Conservation (phyloP, 2,888 invertebrate genomes). For the Zhuqinia jingwanae region DNA sequence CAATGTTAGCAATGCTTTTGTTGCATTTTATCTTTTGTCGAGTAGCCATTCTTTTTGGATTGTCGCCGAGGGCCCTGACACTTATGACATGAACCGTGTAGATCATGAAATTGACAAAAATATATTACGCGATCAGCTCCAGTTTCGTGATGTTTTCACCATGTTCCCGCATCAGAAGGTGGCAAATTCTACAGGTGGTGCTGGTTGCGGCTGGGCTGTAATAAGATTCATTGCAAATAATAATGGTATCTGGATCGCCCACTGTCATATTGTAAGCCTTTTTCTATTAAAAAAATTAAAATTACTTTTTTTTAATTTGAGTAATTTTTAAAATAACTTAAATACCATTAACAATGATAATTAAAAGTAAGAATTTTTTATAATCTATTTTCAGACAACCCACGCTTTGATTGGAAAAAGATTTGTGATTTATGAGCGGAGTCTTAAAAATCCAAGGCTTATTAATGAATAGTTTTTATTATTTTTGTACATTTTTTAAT, state of each 20-base stretch:
- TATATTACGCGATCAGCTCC: constrained; percentile 32
- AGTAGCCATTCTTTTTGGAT: constrained; percentile 64
- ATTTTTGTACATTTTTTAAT: not conserved
- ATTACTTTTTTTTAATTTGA: too few species aligned
- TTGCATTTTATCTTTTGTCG: not conserved
- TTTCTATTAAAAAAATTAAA: too few species aligned
- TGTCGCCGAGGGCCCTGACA: constrained; percentile 73
- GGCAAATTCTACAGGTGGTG: constrained; percentile 55
- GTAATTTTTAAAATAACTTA: too few species aligned
- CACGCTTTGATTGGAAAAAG: constrained; percentile 73
- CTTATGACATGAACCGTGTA: constrained; percentile 33
- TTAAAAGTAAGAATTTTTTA: too few species aligned
- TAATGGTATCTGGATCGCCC: constrained; percentile 74
- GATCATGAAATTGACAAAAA: constrained; percentile 51
- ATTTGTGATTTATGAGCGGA: constrained; percentile 74
- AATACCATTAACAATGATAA: too few species aligned
- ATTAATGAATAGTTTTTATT: constrained; percentile 36
- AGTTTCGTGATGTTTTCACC: constrained; percentile 73
- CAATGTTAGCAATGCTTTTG: not conserved
- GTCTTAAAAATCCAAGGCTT: constrained; percentile 15
- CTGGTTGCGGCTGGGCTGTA: constrained; percentile 74
- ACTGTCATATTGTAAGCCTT: constrained; percentile 76
- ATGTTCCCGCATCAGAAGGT: constrained; percentile 65
- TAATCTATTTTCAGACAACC: too few species aligned
- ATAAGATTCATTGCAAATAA: constrained; percentile 73